phyloP scores from a whole-genome alignment of 92 coral and sea anemone genomes.

The Phenganax subtilis region DNA sequence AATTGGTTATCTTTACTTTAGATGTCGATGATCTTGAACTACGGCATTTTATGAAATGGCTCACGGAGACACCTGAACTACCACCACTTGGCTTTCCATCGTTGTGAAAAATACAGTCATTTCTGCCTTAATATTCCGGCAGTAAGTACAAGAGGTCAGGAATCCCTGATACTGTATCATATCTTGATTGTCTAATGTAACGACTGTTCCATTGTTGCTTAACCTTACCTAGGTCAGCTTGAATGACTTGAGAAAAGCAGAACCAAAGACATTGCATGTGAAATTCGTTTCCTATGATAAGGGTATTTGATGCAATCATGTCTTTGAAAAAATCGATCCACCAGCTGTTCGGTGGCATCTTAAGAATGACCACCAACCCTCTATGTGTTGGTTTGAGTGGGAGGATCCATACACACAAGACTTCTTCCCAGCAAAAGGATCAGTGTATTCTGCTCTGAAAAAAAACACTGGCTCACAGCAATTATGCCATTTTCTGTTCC shows the following conservation, averaged over 20 bases:
- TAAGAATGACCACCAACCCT: constrained; percentile 40
- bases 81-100: background rate
- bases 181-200: constrained; percentile 15
- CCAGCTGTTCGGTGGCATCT: constrained; percentile 32
- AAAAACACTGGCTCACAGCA: constrained; percentile 35
- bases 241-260: constrained; percentile 15
- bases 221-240: constrained; percentile 10
- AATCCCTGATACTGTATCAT: constrained; percentile 18
- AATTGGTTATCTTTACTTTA: no score
- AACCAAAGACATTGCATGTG: constrained; percentile 24
- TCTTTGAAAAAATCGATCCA: constrained; percentile 39
- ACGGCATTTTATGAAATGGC: background rate
- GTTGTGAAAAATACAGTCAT: background rate
- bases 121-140: constrained; percentile 7
- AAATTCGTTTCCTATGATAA: constrained; percentile 29
- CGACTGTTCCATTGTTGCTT: constrained; percentile 24
- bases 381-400: constrained; percentile 32
- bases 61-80: background rate
- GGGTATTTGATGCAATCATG: constrained; percentile 21
- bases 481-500: constrained; percentile 39
- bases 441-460: constrained; percentile 14
- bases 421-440: constrained; percentile 38
- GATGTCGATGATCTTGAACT: no score
- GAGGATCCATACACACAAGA: constrained; percentile 34
- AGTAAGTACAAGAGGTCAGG: constrained; percentile 27